Percentiles rank a stretch among this genome's conserved stretches.
phyloP scores from a whole-genome alignment of 2,113 vertebrate species.

The Aldabrachelys gigantea region DNA sequence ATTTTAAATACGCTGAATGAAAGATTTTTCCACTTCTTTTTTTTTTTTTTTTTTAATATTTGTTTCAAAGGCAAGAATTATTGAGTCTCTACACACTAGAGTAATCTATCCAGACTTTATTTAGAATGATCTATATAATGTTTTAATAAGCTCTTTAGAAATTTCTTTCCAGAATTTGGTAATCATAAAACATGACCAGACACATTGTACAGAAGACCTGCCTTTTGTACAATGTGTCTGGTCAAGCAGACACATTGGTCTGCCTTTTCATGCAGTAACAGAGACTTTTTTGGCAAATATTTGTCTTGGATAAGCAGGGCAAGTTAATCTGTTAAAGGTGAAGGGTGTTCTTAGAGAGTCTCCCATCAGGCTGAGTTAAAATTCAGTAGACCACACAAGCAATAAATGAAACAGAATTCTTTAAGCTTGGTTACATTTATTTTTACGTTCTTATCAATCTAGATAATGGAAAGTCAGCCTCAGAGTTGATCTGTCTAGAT shows the following conservation, averaged over 20 bases:
- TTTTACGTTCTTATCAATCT: slow-evolving; percentile 15
- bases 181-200: slow-evolving; percentile 33
- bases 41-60: background rate
- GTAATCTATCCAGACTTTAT: background rate
- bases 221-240: background rate
- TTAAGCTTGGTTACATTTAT: slow-evolving; percentile 42
- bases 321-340: slow-evolving; percentile 46
- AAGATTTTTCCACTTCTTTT: too few species aligned
- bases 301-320: slow-evolving; percentile 61
- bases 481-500: background rate
- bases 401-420: slow-evolving; percentile 54
- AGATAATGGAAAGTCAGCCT: background rate
- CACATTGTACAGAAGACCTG: background rate
- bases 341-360: slow-evolving; percentile 35
- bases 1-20: background rate
- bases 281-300: slow-evolving; percentile 42
- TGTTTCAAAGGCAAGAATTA: background rate
- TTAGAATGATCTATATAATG: background rate
- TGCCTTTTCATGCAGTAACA: slow-evolving; percentile 12
- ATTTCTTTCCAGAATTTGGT: slow-evolving; percentile 40
- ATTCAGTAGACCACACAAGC: slow-evolving; percentile 6
- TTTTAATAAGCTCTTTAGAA: background rate
- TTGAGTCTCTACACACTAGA: background rate
- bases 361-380: slow-evolving; percentile 52
- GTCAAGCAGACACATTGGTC: background rate